Percentiles rank a stretch among this genome's conserved stretches.
phyloP scores from a whole-genome alignment of 2,797 vertebrate species.

The Gadopsis marmoratus region DNA sequence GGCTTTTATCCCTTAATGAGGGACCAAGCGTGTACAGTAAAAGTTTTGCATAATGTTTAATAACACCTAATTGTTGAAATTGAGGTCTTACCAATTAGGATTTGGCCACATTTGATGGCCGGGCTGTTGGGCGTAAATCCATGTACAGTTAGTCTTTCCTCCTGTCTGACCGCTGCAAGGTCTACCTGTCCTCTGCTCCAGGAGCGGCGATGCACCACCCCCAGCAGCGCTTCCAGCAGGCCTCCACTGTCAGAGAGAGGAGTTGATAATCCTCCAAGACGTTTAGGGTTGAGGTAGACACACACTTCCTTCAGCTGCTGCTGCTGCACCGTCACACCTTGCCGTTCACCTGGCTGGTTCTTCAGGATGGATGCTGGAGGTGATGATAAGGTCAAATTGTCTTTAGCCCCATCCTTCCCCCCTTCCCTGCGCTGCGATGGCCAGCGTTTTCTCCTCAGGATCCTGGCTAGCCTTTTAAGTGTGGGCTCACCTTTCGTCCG shows the following conservation, averaged over 20 bases:
- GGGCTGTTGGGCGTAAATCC: constrained; percentile 91
- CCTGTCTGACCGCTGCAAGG: constrained; percentile 56
- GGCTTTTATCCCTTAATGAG: not conserved
- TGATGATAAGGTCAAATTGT: constrained; percentile 31
- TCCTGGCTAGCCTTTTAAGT: constrained; percentile 89
- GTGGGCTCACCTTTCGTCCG: constrained; percentile 82
- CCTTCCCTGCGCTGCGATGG: constrained; percentile 81
- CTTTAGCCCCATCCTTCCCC: constrained; percentile 69
- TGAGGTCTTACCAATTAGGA: constrained; percentile 90
- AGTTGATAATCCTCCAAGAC: constrained; percentile 73
- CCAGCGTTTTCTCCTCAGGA: constrained; percentile 88
- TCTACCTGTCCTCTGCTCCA: constrained; percentile 80
- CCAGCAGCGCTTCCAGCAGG: constrained; percentile 91
- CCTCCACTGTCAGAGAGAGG: constrained; percentile 79
- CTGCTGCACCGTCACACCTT: constrained; percentile 83
- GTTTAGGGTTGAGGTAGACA: constrained; percentile 94
- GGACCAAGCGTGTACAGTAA: not conserved
- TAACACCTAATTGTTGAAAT: no score
- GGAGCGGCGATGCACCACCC: constrained; percentile 89
- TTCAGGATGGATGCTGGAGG: constrained; percentile 93
- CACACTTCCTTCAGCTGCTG: constrained; percentile 90
- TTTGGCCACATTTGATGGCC: constrained; percentile 90
- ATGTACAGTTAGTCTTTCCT: constrained; percentile 90
- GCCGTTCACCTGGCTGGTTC: constrained; percentile 84
- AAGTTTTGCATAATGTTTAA: no score